Evolutionary conservation across 2,797 vertebrate genomes (phyloP).

Genomic region (Acanthornis magna): DNA sequence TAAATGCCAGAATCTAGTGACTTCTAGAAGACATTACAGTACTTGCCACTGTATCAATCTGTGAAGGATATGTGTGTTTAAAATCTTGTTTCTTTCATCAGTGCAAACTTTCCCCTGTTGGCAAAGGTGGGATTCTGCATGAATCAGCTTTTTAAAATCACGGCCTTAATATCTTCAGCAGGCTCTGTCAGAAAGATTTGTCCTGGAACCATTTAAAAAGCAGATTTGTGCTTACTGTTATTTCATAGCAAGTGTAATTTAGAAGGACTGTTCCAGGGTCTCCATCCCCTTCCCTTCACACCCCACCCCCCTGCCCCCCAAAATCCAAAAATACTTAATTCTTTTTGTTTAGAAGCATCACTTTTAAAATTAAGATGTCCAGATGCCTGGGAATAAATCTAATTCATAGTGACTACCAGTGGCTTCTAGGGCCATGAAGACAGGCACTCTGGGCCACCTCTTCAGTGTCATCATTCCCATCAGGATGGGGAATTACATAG

Average conservation of each 20-base stretch:
- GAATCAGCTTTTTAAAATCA: neutral
- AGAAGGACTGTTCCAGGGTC: neutral
- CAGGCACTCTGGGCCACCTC: neutral
- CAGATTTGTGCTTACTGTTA: neutral
- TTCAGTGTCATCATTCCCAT: neutral
- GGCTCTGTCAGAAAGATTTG: neutral
- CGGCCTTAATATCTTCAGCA: neutral
- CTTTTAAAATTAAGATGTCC: neutral
- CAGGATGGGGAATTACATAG: neutral
- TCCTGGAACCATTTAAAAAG: neutral
- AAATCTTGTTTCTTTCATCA: neutral
- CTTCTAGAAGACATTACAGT: neutral
- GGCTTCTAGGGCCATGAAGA: neutral
- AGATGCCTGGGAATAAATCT: neutral
- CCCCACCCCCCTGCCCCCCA: accelerated
- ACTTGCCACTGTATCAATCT: neutral
- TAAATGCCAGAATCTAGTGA: neutral
- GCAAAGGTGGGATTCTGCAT: neutral
- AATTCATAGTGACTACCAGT: neutral
- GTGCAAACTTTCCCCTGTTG: neutral
- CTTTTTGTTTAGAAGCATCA: neutral
- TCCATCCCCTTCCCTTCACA: neutral
- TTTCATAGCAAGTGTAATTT: neutral
- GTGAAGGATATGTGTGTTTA: neutral
- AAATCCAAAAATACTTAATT: neutral